Conservation (phyloP, 2,113 vertebrate species). For the Oriolus oriolus region DNA sequence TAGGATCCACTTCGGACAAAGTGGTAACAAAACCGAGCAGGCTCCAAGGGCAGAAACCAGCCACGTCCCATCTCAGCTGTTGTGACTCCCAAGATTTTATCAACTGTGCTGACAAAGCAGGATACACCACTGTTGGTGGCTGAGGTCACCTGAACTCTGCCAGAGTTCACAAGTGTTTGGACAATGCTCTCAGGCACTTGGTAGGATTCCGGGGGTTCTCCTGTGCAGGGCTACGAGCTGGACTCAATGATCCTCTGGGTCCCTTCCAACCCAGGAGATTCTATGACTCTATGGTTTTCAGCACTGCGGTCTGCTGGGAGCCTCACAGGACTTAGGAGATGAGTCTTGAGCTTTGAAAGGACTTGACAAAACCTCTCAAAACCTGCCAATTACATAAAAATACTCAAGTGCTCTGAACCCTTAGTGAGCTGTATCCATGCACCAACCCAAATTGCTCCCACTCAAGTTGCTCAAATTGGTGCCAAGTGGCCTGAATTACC, state of each 20-base stretch:
- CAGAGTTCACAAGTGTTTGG: not conserved
- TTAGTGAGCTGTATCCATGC: accelerated
- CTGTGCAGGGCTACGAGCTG: not conserved
- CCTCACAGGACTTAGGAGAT: not conserved
- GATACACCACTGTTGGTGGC: accelerated
- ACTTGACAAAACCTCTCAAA: not conserved
- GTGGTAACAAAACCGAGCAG: not conserved
- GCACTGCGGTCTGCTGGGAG: not conserved
- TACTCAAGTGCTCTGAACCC: not conserved
- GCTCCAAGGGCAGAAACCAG: not conserved
- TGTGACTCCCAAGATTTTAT: not conserved
- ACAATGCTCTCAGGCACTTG: not conserved
- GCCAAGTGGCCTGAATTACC: not conserved
- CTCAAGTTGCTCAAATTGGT: not conserved
- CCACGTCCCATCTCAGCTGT: not conserved
- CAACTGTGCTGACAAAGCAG: accelerated
- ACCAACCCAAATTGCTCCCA: not conserved
- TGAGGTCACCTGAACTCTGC: not conserved
- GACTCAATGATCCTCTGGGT: not conserved
- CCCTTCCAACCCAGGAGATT: not conserved
- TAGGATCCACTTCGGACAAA: not conserved
- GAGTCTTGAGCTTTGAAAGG: not conserved
- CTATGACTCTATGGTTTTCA: not conserved
- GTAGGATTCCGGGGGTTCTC: not conserved
- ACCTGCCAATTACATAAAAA: not conserved